Conservation (phyloP, 2,888 invertebrate species). For the Cheilosia grossa region DNA sequence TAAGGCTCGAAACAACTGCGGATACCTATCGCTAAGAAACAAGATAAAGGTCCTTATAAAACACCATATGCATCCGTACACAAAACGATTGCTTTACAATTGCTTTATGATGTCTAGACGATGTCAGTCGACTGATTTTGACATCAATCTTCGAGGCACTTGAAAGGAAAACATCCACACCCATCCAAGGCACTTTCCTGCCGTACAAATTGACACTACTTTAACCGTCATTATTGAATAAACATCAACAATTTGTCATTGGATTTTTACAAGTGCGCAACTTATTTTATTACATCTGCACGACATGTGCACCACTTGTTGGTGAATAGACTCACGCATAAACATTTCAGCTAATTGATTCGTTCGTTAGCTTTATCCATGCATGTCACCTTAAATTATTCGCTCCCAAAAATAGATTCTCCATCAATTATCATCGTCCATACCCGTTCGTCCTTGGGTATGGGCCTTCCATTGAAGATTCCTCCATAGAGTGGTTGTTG, state of each 20-base stretch:
- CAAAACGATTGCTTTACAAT: background rate
- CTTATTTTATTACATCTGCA: slow-evolving; percentile 2
- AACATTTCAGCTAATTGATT: slow-evolving; percentile 49
- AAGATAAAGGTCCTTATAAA: too few relatives aligned
- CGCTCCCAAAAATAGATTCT: slow-evolving; percentile 36
- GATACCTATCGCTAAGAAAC: background rate
- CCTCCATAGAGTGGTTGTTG: slow-evolving; percentile 39
- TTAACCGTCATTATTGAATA: background rate
- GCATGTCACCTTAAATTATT: slow-evolving; percentile 36
- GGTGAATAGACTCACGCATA: slow-evolving; percentile 12
- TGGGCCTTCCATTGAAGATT: slow-evolving; percentile 53
- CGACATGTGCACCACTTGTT: slow-evolving; percentile 2
- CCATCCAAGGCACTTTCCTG: background rate
- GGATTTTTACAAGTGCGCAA: background rate
- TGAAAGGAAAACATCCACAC: too few relatives aligned
- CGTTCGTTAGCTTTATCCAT: background rate
- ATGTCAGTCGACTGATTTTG: background rate
- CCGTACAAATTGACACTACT: background rate
- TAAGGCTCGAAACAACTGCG: background rate
- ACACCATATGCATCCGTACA: too few relatives aligned
- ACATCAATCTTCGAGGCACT: background rate
- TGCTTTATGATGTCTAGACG: background rate
- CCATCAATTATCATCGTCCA: slow-evolving; percentile 15
- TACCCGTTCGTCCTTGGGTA: background rate
- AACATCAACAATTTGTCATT: slow-evolving; percentile 15